Evolutionary conservation across 2,888 invertebrate genomes (phyloP), one percentile per base, ranked within the genome.

Genomic region (Drosophila falleni): DNA sequence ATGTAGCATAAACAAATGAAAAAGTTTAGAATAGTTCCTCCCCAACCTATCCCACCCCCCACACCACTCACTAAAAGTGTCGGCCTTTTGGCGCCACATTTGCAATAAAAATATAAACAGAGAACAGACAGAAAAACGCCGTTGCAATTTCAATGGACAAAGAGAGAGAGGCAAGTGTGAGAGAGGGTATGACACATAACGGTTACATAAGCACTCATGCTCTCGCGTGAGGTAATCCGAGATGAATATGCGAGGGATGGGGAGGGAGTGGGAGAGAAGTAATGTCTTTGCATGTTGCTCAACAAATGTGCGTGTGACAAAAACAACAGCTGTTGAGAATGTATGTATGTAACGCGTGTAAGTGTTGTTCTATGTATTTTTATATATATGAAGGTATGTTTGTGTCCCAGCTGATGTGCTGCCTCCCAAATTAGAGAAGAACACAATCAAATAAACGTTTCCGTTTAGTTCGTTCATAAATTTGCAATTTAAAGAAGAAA

Each of bases 71-170:
- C 35, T 13, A 13, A 46, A 50, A 46, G 41, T 44, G 80, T 65
- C 80, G 75, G 76, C 65, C 70, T 79, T 77, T 77, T 79, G 89
- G 89, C 89, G 86, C 89, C 86, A 79, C 77, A 78, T 72, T 82
- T 51, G 75, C 86, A 71, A 82, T 80, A 81, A 80, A 74, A 79
- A 71, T 76, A 89, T 80, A 83, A 83, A 80, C 83, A 88, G 72
- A 83, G 62, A 66, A 60, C 80, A 46, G 49, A 35, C 41, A 47
- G 23, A 13, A 51, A 61, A 56, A 19, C 16, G 56, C 37, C 61
- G 61, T 60, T 80, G 77, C 71, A 80, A 71, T 64, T 42, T 54
- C 56, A 26, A 50, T 58, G 42, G 29, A 16, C n/a, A 19, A 19
- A 19, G 19, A 9, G 31, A 31, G 31, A n/a, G 42, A 29, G 60